These are phyloP conservation scores for Conomelus anceps DNA, from an alignment of 2,888 invertebrate species.

Conservation along the genomic window DNA sequence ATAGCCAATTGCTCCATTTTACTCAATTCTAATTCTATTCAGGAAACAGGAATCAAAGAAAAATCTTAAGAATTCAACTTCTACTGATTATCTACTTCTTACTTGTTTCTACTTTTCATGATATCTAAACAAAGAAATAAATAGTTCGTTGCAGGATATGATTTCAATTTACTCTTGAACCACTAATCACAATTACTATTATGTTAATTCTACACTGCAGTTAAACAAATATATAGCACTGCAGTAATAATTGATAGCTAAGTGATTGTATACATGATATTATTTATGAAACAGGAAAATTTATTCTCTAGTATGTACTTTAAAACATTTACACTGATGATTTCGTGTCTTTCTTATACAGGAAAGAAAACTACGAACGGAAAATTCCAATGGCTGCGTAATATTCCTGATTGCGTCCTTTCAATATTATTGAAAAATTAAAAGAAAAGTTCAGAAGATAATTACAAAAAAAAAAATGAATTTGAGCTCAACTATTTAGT, in stretches of 20 bases:
- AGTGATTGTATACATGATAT: not conserved
- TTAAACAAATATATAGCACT: not conserved
- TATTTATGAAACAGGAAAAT: not conserved
- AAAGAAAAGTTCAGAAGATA: no score
- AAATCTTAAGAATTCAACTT: not conserved
- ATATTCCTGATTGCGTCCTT: no score
- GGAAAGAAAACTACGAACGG: not conserved
- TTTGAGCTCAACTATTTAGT: no score
- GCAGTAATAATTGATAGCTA: not conserved
- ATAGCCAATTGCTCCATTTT: no score
- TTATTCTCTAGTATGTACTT: not conserved
- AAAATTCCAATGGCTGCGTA: not conserved
- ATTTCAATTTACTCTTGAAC: no score
- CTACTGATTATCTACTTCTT: not conserved
- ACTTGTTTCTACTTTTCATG: not conserved
- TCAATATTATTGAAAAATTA: no score
- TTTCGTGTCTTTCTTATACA: not conserved
- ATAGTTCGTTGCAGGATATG: no score
- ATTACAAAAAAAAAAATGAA: no score
- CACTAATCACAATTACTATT: no score
- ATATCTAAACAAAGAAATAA: no score
- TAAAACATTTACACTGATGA: not conserved
- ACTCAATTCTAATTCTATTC: no score
- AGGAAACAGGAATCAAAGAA: not conserved
- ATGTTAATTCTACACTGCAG: not conserved